These are phyloP conservation scores for Agrotis ipsilon DNA, from an alignment of 2,888 invertebrate species.

Conservation along the genomic window DNA sequence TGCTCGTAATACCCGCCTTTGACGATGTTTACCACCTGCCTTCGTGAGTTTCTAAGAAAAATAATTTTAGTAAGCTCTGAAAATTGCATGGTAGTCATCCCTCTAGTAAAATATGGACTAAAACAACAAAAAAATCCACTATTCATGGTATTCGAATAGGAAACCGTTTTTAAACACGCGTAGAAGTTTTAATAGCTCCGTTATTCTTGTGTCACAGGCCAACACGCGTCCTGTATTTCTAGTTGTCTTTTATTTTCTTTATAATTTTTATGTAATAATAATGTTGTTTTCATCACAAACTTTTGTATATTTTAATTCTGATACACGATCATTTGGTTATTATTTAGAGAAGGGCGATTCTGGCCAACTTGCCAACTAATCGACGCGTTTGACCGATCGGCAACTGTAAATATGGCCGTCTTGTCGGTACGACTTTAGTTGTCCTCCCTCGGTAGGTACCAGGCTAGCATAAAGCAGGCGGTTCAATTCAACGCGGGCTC, in stretches of 20 bases:
- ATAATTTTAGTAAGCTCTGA: slow-evolving; percentile 29
- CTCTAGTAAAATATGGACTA: slow-evolving; percentile 8
- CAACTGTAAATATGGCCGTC: too few species aligned
- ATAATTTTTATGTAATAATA: neutral
- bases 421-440: neutral
- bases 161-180: neutral
- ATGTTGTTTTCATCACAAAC: neutral
- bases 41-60: slow-evolving; percentile 31
- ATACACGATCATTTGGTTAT: too few species aligned
- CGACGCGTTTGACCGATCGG: neutral
- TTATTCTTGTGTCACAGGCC: neutral
- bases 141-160: slow-evolving; percentile 11
- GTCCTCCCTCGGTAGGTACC: neutral
- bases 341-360: too few species aligned
- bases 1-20: slow-evolving; percentile 24
- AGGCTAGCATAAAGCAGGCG: slow-evolving; percentile 17
- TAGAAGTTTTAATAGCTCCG: neutral
- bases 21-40: slow-evolving; percentile 25
- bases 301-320: too few species aligned
- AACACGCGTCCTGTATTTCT: neutral
- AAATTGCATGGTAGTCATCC: slow-evolving; percentile 12
- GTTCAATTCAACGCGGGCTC: slow-evolving; percentile 14
- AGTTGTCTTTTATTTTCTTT: neutral
- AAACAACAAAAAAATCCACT: slow-evolving; percentile 22
- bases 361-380: too few species aligned